Conservation (phyloP, 1,140 invertebrate species). For the Acromyrmex echinatior region DNA sequence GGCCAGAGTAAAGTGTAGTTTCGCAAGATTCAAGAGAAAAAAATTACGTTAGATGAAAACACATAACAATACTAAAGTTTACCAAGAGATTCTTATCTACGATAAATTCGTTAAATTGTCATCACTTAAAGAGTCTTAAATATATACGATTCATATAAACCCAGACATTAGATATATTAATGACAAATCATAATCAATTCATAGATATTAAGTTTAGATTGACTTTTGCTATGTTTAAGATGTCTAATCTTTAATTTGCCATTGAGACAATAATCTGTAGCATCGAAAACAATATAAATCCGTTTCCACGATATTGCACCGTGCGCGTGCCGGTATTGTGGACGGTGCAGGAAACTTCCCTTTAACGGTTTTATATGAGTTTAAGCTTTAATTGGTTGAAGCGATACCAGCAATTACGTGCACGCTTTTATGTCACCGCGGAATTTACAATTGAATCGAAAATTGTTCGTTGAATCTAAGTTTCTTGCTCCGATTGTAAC, state of each 20-base stretch:
- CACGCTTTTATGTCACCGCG: conserved; percentile 34
- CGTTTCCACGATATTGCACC: conserved; percentile 27
- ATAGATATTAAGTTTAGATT: background rate
- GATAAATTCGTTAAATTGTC: conserved; percentile 26
- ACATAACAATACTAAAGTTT: background rate
- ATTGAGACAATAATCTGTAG: conserved; percentile 7
- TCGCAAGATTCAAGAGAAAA: conserved; percentile 8
- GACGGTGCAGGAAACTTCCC: conserved; percentile 22
- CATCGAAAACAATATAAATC: conserved; percentile 40
- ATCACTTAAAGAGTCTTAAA: background rate
- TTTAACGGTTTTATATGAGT: conserved; percentile 62
- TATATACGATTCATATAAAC: background rate
- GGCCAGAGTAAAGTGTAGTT: conserved; percentile 34
- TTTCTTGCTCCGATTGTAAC: conserved; percentile 51
- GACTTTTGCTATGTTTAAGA: background rate
- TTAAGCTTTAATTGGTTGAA: conserved; percentile 58
- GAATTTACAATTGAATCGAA: conserved; percentile 55
- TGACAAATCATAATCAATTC: background rate
- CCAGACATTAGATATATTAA: background rate
- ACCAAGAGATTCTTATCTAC: conserved; percentile 4
- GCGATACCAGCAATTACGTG: conserved; percentile 54
- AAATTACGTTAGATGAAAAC: conserved; percentile 40
- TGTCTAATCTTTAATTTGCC: background rate
- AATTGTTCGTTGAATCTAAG: conserved; percentile 50
- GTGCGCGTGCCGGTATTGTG: conserved; percentile 25